phyloP scores from a whole-genome alignment of 2,113 vertebrate genomes.

The Eulemur rufifrons region DNA sequence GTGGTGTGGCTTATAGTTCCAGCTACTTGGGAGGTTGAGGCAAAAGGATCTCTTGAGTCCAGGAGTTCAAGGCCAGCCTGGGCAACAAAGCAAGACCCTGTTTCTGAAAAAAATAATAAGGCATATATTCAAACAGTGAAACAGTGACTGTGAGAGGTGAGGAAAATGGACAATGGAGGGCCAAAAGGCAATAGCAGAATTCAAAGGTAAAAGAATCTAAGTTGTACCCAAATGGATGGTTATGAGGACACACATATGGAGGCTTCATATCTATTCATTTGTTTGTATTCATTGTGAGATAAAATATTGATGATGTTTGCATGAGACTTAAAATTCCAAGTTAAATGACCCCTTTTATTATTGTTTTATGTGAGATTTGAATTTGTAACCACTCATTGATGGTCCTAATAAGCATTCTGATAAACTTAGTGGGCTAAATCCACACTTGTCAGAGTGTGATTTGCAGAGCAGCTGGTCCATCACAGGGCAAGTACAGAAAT shows the following conservation, averaged over 20 bases:
- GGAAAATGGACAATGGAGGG: neutral
- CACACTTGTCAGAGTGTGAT: neutral
- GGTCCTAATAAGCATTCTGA: neutral
- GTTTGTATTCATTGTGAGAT: neutral
- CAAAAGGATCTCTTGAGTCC: no score
- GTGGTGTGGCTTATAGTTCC: no score
- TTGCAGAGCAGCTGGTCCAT: neutral
- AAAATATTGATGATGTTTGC: neutral
- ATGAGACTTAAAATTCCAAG: neutral
- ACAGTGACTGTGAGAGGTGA: no score
- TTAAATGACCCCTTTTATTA: neutral
- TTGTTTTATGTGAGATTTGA: neutral
- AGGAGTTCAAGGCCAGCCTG: no score
- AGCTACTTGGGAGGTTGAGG: no score
- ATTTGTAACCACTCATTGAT: neutral
- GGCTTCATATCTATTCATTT: neutral
- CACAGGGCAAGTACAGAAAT: neutral
- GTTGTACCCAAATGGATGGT: neutral
- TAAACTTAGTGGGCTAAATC: neutral
- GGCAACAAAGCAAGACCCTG: no score
- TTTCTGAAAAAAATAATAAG: neutral
- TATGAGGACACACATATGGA: accelerated
- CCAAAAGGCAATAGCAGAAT: neutral
- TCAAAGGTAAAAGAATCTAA: neutral
- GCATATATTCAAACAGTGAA: neutral